Conservation (phyloP, 2,888 invertebrate genomes). For the Tachina fera region DNA sequence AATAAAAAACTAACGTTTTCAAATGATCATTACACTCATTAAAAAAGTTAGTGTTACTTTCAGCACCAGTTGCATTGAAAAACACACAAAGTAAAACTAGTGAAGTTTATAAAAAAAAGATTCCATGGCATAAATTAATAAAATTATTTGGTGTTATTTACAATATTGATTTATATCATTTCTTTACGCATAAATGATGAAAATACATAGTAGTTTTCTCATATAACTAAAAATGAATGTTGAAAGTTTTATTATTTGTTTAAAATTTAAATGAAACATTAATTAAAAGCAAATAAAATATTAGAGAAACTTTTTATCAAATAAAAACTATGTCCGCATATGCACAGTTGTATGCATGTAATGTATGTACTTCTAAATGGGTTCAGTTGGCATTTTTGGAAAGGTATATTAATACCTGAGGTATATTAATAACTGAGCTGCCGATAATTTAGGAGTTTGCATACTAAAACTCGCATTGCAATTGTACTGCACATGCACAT, state of each 20-base stretch:
- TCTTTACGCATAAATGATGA: slow-evolving; percentile 63
- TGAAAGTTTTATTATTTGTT: slow-evolving; percentile 62
- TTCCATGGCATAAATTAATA: slow-evolving; percentile 59
- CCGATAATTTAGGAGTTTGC: too few species aligned
- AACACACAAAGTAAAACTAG: slow-evolving; percentile 12
- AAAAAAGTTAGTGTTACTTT: slow-evolving; percentile 44
- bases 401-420: too few species aligned
- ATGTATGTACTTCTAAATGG: too few species aligned
- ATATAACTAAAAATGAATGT: slow-evolving; percentile 31
- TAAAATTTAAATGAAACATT: neutral
- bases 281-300: neutral
- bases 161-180: slow-evolving; percentile 66
- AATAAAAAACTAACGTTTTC: slow-evolving; percentile 22
- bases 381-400: too few species aligned
- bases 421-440: too few species aligned
- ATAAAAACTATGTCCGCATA: too few species aligned
- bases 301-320: neutral
- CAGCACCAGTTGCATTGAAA: slow-evolving; percentile 47
- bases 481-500: slow-evolving; percentile 25
- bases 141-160: slow-evolving; percentile 51
- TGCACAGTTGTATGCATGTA: too few species aligned
- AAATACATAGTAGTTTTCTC: slow-evolving; percentile 25
- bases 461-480: slow-evolving; percentile 15
- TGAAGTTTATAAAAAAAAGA: slow-evolving; percentile 30
- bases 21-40: slow-evolving; percentile 40